Evolutionary conservation across 2,888 invertebrate species (phyloP), one percentile per base, ranked within the genome.

Genomic region (Thereva unica): DNA sequence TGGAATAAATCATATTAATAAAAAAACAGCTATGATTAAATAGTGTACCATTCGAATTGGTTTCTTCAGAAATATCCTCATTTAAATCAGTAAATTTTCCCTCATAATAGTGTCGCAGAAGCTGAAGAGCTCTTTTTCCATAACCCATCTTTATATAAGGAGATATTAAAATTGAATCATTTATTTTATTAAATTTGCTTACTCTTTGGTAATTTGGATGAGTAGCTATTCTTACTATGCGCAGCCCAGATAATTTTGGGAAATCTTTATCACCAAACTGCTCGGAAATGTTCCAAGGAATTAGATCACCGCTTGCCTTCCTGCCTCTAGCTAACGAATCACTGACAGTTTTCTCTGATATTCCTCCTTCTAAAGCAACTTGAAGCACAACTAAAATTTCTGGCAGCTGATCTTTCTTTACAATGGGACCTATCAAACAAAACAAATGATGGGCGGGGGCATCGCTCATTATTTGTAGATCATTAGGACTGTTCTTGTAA

Each of bases 401-500:
- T 0, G 98, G 98, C 72, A 98, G 82, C 49, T 85, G 88, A 68
- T 86, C 84, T 73, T 87, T 86, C 0, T 89, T 84, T 74, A 90
- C 86, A 1, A 94, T 87, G 0, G 98, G 97, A 0, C 93, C 92
- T 1, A 98, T 83, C 45, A 99, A 83, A 72, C 96, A 97, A 82
- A 98, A 99, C 66, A 99, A 81, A 78, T 97, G 94, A 82, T 99
- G 99, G 1, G 97, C 97, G 0, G 99, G 98, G 10, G 99, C 98
- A 82, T 99, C 99, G 9, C 97, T 95, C 83, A 99, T 86, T 86
- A 99, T 89, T 83, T 99, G 98, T 49, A 99, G 84, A 83, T 99
- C 99, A 82, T 99, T 97, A 0, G 99, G 99, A 66, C 93, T 93
- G 83, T 99, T 99, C 89, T 98, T 99, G 79, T 99, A 99, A 83